Conservation (phyloP, 2,113 vertebrate species). For the Atherinomorus stipes region DNA sequence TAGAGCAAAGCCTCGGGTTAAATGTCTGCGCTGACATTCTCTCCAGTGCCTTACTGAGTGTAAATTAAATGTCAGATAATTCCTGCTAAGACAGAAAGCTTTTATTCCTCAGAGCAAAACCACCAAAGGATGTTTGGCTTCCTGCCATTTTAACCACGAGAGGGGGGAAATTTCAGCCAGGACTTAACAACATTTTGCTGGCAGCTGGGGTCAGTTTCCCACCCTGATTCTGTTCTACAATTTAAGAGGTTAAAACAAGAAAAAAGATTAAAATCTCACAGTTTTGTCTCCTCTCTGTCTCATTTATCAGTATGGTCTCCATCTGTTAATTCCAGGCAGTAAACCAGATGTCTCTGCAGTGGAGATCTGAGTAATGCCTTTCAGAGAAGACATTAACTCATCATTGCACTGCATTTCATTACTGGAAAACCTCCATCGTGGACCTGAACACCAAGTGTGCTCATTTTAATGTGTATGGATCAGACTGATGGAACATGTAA, state of each 20-base stretch:
- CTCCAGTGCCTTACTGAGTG: too few species aligned
- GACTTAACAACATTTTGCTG: slow-evolving; percentile 14
- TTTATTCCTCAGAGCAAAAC: background rate
- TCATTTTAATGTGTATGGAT: background rate
- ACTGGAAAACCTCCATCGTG: slow-evolving; percentile 2
- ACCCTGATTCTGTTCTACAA: slow-evolving; percentile 6
- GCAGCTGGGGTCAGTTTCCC: slow-evolving; percentile 28
- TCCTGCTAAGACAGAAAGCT: too few species aligned
- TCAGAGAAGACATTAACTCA: slow-evolving; percentile 19
- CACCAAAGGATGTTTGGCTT: background rate
- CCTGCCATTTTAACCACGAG: slow-evolving; percentile 11
- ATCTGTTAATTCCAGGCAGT: slow-evolving; percentile 44
- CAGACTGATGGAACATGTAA: background rate
- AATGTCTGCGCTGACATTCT: too few species aligned
- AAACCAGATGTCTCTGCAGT: slow-evolving; percentile 25
- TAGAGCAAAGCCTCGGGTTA: too few species aligned
- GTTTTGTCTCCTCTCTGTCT: slow-evolving; percentile 1
- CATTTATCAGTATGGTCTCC: slow-evolving; percentile 46
- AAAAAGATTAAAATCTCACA: background rate
- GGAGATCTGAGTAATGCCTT: slow-evolving; percentile 63
- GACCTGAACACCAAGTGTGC: background rate
- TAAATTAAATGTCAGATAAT: too few species aligned
- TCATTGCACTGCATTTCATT: background rate
- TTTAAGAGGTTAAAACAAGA: slow-evolving; percentile 1
- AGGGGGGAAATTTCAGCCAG: slow-evolving; percentile 9